phyloP scores from a whole-genome alignment of 2,797 vertebrate species.

The Hyperoplus immaculatus region DNA sequence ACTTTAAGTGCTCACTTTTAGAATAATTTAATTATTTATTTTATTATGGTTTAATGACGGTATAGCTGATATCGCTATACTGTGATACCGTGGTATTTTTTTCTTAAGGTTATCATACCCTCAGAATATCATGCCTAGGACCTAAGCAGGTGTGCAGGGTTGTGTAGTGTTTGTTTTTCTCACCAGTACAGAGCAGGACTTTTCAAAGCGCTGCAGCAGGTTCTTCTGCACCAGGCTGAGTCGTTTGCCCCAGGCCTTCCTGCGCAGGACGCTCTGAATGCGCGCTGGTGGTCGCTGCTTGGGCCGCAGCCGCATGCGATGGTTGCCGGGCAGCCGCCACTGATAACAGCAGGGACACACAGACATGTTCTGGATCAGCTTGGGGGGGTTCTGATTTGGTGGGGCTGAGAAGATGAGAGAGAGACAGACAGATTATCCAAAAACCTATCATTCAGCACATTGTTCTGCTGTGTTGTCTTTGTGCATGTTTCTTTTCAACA shows the following conservation, averaged over 20 bases:
- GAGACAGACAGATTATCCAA: not conserved
- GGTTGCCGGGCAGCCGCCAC: constrained; percentile 86
- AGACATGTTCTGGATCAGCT: constrained; percentile 42
- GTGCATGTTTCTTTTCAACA: not conserved
- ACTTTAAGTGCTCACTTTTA: too few species aligned
- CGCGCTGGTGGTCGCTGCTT: constrained; percentile 85
- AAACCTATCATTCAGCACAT: not conserved
- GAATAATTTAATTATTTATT: too few species aligned
- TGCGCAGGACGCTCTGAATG: constrained; percentile 87
- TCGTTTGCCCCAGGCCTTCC: constrained; percentile 79
- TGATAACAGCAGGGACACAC: constrained; percentile 91
- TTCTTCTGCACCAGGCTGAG: constrained; percentile 89
- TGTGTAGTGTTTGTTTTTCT: constrained; percentile 68
- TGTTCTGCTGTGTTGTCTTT: not conserved
- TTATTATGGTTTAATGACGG: too few species aligned
- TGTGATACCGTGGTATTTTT: too few species aligned
- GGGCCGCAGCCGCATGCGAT: constrained; percentile 87
- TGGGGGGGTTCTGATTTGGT: constrained; percentile 52
- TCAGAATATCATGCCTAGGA: too few species aligned
- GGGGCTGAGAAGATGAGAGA: constrained; percentile 31
- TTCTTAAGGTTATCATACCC: too few species aligned
- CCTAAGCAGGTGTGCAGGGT: not conserved
- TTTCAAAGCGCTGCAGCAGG: constrained; percentile 88
- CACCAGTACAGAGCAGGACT: constrained; percentile 89
- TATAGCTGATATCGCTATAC: too few species aligned